Percentiles rank a stretch among this genome's conserved stretches.
Evolutionary conservation across 2,888 invertebrate genomes (phyloP).

Genomic region (Drosophila paucipuncta): DNA sequence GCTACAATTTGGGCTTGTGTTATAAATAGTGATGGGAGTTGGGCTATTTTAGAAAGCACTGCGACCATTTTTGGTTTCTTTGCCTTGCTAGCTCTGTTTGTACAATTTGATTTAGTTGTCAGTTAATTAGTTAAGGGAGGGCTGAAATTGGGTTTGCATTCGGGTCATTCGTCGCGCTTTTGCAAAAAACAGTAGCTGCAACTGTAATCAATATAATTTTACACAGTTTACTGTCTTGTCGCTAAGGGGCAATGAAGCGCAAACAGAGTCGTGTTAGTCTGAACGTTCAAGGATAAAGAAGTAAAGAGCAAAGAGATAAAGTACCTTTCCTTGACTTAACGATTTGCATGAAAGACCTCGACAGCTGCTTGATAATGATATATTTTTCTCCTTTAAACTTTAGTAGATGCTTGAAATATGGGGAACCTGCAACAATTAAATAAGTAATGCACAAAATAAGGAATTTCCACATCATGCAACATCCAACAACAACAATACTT

Average conservation of each 20-base stretch:
- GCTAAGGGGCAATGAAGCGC: constrained; percentile 40
- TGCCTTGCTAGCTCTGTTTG: background rate
- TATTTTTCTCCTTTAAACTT: background rate
- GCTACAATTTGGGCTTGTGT: background rate
- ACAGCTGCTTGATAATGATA: background rate
- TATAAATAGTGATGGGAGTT: background rate
- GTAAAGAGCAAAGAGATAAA: background rate
- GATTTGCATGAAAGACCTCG: background rate
- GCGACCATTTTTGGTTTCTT: background rate
- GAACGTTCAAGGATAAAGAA: background rate
- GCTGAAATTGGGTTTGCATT: constrained; percentile 19
- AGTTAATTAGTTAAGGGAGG: background rate
- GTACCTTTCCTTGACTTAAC: background rate
- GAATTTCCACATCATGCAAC: background rate
- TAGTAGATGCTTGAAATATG: background rate
- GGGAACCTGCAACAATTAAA: background rate
- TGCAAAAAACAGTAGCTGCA: constrained; percentile 21
- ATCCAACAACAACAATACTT: background rate
- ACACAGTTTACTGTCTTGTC: constrained; percentile 36
- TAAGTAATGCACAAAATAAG: background rate
- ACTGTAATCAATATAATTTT: constrained; percentile 43
- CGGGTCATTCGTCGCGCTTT: background rate
- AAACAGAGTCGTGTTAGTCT: constrained; percentile 3
- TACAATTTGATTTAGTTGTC: background rate
- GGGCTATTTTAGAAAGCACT: background rate